phyloP scores from a whole-genome alignment of 2,113 vertebrate species.

The Trichomycterus rosablanca region DNA sequence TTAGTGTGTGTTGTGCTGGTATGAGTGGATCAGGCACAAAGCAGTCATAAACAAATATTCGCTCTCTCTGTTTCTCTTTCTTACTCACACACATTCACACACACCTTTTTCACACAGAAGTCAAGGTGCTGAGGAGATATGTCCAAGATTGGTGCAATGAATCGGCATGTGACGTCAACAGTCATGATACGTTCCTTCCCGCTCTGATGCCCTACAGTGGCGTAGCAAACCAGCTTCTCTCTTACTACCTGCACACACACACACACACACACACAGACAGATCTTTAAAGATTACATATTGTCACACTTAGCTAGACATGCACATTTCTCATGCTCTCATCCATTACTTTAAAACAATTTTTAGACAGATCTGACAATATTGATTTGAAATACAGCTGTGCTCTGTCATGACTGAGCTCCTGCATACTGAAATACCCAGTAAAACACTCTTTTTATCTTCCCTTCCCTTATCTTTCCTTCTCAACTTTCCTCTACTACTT shows the following conservation, averaged over 20 bases:
- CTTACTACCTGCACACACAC: conserved; percentile 63
- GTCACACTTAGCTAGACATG: conserved; percentile 6
- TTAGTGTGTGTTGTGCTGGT: too few relatives aligned
- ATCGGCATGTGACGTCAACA: conserved; percentile 70
- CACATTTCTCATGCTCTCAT: too few relatives aligned
- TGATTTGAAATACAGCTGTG: conserved; percentile 20
- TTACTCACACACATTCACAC: too few relatives aligned
- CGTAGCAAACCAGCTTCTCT: conserved; percentile 73
- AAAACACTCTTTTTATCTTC: too few relatives aligned
- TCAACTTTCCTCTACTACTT: conserved; percentile 32
- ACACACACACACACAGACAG: conserved; percentile 6
- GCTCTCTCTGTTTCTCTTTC: too few relatives aligned
- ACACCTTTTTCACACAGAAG: conserved; percentile 77
- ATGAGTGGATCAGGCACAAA: neutral
- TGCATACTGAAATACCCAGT: neutral
- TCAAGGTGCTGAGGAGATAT: conserved; percentile 68
- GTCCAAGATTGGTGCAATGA: conserved; percentile 70
- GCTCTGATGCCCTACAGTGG: conserved; percentile 57
- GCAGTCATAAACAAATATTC: too few relatives aligned
- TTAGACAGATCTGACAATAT: conserved; percentile 11
- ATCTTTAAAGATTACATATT: neutral
- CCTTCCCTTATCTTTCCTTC: conserved; percentile 13
- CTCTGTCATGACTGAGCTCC: conserved; percentile 19
- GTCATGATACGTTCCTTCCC: conserved; percentile 64
- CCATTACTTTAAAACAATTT: neutral